Conservation (phyloP, 2,888 invertebrate genomes). For the Agrotis ipsilon region DNA sequence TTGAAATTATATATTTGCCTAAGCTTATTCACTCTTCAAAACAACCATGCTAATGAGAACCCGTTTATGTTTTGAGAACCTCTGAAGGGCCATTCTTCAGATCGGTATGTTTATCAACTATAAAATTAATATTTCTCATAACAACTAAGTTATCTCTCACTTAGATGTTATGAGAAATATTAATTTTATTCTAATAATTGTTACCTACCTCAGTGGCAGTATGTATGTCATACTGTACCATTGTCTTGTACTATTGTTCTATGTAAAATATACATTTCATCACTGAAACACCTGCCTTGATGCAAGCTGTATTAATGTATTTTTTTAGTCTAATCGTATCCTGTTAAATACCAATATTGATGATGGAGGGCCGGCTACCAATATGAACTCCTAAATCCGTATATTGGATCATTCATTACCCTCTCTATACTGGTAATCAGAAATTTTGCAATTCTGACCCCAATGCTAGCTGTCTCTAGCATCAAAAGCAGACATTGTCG, state of each 20-base stretch:
- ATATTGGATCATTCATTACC: background rate
- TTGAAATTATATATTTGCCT: too few relatives aligned
- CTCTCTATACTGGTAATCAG: background rate
- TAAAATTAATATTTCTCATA: too few relatives aligned
- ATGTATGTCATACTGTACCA: background rate
- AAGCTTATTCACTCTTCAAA: background rate
- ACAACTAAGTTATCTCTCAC: background rate
- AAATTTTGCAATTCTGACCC: background rate
- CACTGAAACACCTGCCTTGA: too few relatives aligned
- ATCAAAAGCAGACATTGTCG: background rate
- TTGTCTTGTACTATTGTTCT: too few relatives aligned
- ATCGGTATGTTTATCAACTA: background rate
- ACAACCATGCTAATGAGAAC: background rate
- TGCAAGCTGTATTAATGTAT: background rate
- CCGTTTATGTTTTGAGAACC: background rate
- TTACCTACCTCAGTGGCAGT: background rate
- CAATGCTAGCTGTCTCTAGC: background rate
- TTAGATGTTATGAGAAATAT: background rate
- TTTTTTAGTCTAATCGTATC: background rate
- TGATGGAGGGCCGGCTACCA: background rate
- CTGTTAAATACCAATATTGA: background rate
- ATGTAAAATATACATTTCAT: too few relatives aligned
- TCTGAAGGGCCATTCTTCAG: background rate
- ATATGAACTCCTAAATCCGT: background rate
- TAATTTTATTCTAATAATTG: slow-evolving; percentile 1